Percentiles rank a stretch among this genome's conserved stretches.
Conservation (phyloP, 2,888 invertebrate species). For the Pristionchus arcanus region DNA sequence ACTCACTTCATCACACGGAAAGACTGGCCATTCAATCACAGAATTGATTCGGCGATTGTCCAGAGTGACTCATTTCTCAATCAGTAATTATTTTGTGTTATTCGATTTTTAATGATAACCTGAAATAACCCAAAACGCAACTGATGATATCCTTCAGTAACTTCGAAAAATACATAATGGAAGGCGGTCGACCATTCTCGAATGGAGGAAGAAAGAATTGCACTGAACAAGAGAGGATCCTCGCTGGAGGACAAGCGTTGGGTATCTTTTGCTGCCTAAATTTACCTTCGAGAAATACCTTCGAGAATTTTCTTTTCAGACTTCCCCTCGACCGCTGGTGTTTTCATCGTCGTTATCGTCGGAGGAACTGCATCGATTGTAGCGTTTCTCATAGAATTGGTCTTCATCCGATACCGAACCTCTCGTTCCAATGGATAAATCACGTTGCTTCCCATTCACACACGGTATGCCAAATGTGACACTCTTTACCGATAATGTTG, state of each 20-base stretch:
- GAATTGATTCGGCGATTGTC: neutral
- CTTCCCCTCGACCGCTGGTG: slow-evolving; percentile 11
- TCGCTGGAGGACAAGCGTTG: neutral
- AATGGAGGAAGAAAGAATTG: slow-evolving; percentile 28
- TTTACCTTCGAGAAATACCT: neutral
- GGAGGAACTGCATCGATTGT: neutral
- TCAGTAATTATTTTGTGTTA: neutral
- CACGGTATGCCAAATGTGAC: too few relatives aligned
- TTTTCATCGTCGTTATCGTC: neutral
- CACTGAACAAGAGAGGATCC: slow-evolving; percentile 4
- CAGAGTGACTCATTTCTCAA: neutral
- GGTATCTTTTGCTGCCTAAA: neutral
- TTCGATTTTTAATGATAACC: too few relatives aligned
- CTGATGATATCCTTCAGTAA: neutral
- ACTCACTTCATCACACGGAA: slow-evolving; percentile 6
- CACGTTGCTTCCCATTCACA: too few relatives aligned
- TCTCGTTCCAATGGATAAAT: neutral
- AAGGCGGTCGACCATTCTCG: neutral
- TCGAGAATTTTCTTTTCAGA: neutral
- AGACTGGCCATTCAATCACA: neutral
- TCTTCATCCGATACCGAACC: neutral
- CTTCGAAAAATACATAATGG: neutral
- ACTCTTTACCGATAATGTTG: too few relatives aligned
- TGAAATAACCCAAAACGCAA: too few relatives aligned
- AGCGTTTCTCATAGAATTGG: neutral